Base-by-base conservation (phyloP, 2,888 invertebrate genomes). In the Omphaloscelis lunosa region DNA sequence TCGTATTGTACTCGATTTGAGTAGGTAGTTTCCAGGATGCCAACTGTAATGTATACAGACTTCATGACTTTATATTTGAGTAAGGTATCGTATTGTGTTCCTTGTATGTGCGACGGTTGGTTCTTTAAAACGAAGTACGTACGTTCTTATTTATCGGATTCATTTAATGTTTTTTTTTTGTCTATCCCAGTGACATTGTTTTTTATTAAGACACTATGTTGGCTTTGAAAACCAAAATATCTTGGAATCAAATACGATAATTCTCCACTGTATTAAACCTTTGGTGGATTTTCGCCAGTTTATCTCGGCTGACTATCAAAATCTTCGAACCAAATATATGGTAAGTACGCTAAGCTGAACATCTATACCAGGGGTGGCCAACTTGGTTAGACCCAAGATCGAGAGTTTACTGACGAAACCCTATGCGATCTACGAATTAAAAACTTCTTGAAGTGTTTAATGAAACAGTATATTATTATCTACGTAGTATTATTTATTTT, bases 1-100 rank as follows among this genome's bases (percentile, higher is more conserved):
- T 76, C 53, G 51, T 70, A 75, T 86, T 82, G 76, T 76, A 67
- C 61, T 76, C 66, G n/a, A 62, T 72, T 20, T 61, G 66, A 78
- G 70, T 45, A 29, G 45, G 59, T 83, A 83, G 59, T 80, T 80
- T 59, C 53, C 70, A 23, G 56, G 48, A 75, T 65, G 53, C 66
- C 29, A 20, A 41, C 66, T 66, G 70, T 69, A 56, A 66, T 53
- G 34, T 76, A 51, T 51, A 23, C 34, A 73, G 74, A 83, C 11
- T 77, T 58, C 39, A 70, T 23, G 56, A 78, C 23, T 70, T 53
- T 51, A 45, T 20, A 45, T 70, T 66, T 41, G 41, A 51, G 34
- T 48, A 56, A 67, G 66, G 48, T 61, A 23, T 61, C n/a, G 23
- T 2, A 53, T 66, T 83, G 39, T 83, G 4, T 56, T 66, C n/a